Conservation (phyloP, 2,113 vertebrate genomes). For the Syngnathoides biaculeatus region DNA sequence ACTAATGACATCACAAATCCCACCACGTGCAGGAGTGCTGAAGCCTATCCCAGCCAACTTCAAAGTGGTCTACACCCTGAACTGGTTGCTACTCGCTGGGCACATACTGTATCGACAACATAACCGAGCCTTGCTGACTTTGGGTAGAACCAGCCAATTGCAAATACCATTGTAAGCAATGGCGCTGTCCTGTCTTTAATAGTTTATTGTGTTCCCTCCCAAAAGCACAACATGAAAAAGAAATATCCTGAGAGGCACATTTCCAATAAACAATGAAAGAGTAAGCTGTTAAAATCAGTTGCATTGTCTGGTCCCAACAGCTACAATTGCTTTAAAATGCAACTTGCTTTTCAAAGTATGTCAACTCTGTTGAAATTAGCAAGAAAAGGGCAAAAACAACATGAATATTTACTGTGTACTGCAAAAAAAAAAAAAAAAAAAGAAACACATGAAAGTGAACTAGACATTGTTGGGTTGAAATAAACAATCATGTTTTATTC, state of each 20-base stretch:
- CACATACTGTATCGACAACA: too few relatives aligned
- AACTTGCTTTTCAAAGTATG: constrained; percentile 6
- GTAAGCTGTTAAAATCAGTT: not conserved
- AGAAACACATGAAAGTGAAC: constrained; percentile 46
- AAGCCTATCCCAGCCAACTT: too few relatives aligned
- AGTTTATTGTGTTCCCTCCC: not conserved
- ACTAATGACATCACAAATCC: too few relatives aligned
- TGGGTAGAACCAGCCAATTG: too few relatives aligned
- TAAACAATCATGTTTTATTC: constrained; percentile 81
- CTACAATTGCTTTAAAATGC: constrained; percentile 14
- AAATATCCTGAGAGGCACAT: not conserved
- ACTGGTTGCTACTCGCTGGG: too few relatives aligned
- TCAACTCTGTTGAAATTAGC: constrained; percentile 7
- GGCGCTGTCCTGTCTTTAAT: too few relatives aligned
- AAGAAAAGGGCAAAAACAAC: not conserved
- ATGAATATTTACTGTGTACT: constrained; percentile 3
- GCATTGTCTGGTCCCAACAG: not conserved
- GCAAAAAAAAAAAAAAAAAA: not conserved
- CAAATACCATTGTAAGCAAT: too few relatives aligned
- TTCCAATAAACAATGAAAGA: not conserved
- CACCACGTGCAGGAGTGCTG: too few relatives aligned
- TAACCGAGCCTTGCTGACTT: too few relatives aligned
- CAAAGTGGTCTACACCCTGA: too few relatives aligned
- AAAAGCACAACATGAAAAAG: not conserved
- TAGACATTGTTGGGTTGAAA: constrained; percentile 62